Percentiles rank a stretch among this genome's conserved stretches.
Evolutionary conservation across 1,140 invertebrate species (phyloP).

Genomic region (Brachionus asplanchnoidis): DNA sequence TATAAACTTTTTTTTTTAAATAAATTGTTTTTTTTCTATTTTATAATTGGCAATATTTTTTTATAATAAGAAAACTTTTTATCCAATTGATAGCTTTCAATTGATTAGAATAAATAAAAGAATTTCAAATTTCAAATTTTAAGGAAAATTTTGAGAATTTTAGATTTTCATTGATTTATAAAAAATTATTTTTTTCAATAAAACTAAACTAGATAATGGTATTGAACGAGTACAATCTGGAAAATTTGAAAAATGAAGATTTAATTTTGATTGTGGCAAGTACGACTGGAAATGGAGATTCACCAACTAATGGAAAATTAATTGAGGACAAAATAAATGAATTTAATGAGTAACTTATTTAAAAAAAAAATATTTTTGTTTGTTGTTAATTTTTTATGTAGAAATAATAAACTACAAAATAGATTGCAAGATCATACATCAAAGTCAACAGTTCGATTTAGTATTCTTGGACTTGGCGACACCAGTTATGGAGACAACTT

Average conservation of each 20-base stretch:
- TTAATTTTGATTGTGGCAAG: constrained; percentile 82
- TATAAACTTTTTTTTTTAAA: too few relatives aligned
- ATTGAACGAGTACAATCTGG: constrained; percentile 88
- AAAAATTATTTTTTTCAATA: too few relatives aligned
- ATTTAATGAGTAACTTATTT: background rate
- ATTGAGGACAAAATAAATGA: background rate
- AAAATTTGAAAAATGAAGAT: constrained; percentile 84
- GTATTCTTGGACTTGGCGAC: background rate
- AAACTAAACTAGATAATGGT: constrained; percentile 71
- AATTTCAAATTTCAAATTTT: too few relatives aligned
- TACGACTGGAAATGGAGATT: constrained; percentile 92
- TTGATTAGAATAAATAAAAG: too few relatives aligned
- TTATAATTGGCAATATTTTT: too few relatives aligned
- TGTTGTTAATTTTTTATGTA: background rate
- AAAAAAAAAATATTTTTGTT: background rate
- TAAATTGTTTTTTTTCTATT: too few relatives aligned
- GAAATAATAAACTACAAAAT: constrained; percentile 43
- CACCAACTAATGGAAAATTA: constrained; percentile 87
- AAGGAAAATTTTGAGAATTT: too few relatives aligned
- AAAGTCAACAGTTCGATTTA: constrained; percentile 63
- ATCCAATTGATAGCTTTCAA: too few relatives aligned
- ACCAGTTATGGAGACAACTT: background rate
- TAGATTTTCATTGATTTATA: too few relatives aligned
- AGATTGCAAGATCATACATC: too few relatives aligned
- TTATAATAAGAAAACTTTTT: background rate